phyloP scores from a whole-genome alignment of 2,113 vertebrate genomes.

The Vulpes lagopus region DNA sequence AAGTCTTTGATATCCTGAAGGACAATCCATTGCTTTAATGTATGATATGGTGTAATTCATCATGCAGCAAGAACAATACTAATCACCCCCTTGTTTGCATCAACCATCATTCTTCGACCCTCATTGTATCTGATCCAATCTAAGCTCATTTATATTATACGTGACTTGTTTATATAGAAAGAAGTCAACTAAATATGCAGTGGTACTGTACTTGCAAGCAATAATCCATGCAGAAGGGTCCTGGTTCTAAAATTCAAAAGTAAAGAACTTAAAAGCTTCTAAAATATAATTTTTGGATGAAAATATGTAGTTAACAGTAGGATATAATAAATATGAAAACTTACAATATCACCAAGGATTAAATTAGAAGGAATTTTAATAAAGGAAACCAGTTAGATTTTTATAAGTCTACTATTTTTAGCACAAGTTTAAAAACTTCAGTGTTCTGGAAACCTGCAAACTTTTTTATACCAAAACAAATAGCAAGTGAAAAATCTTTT shows the following conservation, averaged over 20 bases:
- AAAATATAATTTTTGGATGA: neutral
- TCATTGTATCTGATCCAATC: constrained; percentile 90
- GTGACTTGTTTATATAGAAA: constrained; percentile 87
- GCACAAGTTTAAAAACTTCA: constrained; percentile 26
- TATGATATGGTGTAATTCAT: constrained; percentile 89
- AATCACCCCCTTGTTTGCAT: constrained; percentile 89
- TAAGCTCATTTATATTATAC: constrained; percentile 93
- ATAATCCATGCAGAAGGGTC: neutral
- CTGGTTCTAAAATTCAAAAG: neutral
- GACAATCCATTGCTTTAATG: constrained; percentile 88
- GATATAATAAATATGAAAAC: neutral
- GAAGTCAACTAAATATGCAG: constrained; percentile 48
- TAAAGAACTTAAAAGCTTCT: neutral
- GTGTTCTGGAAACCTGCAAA: neutral
- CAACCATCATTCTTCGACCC: constrained; percentile 89
- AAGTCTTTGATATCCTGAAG: constrained; percentile 89
- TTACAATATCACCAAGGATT: neutral
- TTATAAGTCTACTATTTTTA: constrained; percentile 25
- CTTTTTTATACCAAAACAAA: neutral
- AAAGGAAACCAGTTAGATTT: neutral
- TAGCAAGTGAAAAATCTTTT: neutral
- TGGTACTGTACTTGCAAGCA: constrained; percentile 50
- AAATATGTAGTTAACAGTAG: constrained; percentile 7
- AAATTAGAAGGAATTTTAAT: constrained; percentile 57
- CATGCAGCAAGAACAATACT: constrained; percentile 90